Conservation (phyloP, 2,888 invertebrate species). For the Pollenia griseotomentosa region DNA sequence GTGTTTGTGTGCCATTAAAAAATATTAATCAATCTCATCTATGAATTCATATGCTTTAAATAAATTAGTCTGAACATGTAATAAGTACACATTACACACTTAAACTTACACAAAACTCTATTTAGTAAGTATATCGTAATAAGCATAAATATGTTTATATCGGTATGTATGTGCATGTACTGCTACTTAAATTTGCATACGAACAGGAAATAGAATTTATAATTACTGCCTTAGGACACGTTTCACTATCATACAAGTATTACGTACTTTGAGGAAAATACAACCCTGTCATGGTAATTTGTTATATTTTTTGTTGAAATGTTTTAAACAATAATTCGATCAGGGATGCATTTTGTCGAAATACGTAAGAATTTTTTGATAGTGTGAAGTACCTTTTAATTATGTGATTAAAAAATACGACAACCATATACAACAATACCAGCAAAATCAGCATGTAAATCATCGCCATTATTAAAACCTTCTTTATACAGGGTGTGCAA, state of each 20-base stretch:
- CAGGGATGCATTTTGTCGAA: too few species aligned
- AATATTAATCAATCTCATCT: slow-evolving; percentile 56
- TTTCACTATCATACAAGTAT: too few species aligned
- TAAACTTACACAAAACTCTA: not conserved
- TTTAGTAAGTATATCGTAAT: not conserved
- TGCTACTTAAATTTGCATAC: not conserved
- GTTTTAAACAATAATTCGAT: too few species aligned
- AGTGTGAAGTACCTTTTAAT: too few species aligned
- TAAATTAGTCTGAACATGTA: slow-evolving; percentile 54
- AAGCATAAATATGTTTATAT: too few species aligned
- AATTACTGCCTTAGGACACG: not conserved
- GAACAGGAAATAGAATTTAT: not conserved
- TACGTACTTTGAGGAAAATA: too few species aligned
- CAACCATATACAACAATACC: slow-evolving; percentile 4
- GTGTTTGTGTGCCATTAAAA: slow-evolving; percentile 17
- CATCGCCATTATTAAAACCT: slow-evolving; percentile 7
- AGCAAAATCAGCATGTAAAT: slow-evolving; percentile 20
- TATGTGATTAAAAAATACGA: slow-evolving; percentile 3
- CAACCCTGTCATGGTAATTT: too few species aligned
- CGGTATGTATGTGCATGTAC: too few species aligned
- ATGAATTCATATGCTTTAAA: slow-evolving; percentile 47
- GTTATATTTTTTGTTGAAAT: slow-evolving; percentile 7
- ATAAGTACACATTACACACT: slow-evolving; percentile 5
- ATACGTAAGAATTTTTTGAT: too few species aligned
- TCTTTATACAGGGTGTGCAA: not conserved